phyloP scores from a whole-genome alignment of 2,113 vertebrate genomes.

The Siphamia tubifer region DNA sequence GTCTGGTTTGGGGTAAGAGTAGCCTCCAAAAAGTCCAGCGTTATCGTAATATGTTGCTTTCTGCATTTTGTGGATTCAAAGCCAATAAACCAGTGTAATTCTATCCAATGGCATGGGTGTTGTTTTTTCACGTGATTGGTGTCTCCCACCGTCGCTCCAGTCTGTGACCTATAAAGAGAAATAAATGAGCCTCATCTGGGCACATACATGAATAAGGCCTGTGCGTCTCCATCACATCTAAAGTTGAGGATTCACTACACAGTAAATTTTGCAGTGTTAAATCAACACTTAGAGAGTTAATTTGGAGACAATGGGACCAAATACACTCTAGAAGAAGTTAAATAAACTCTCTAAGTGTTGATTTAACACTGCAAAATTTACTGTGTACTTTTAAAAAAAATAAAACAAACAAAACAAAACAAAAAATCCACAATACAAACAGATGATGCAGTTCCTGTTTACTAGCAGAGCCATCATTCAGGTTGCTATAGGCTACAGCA shows the following conservation, averaged over 20 bases:
- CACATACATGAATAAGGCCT: neutral
- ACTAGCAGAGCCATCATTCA: neutral
- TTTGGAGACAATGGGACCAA: no score
- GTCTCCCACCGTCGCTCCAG: conserved; percentile 78
- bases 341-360: no score
- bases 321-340: no score
- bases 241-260: no score
- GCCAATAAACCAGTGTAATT: conserved; percentile 83
- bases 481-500: neutral
- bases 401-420: neutral
- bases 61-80: conserved; percentile 92
- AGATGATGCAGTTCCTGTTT: neutral
- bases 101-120: conserved; percentile 93
- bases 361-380: no score
- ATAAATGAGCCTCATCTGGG: conserved; percentile 17
- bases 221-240: no score
- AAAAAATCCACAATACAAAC: conserved; percentile 4
- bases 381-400: no score
- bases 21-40: conserved; percentile 94
- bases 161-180: conserved; percentile 73
- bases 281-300: no score
- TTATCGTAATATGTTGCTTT: conserved; percentile 98
- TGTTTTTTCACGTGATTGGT: conserved; percentile 83
- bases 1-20: conserved; percentile 93
- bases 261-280: no score